Percentiles rank a stretch among this genome's conserved stretches.
Conservation (phyloP, 2,113 vertebrate species). For the Sula dactylatra region DNA sequence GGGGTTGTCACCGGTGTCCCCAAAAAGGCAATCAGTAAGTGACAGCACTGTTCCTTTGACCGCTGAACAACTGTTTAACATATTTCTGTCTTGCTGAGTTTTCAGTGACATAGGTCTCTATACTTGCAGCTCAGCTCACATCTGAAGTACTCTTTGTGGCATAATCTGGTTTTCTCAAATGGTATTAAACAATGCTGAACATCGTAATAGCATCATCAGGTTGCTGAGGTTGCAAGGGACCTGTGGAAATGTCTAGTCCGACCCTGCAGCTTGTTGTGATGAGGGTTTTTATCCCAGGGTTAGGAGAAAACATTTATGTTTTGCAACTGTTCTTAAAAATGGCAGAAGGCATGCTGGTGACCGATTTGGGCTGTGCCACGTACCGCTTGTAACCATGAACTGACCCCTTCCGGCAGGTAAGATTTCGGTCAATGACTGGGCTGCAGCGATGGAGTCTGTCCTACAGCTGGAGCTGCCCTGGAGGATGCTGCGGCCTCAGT, state of each 20-base stretch:
- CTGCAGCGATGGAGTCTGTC: conserved; percentile 80
- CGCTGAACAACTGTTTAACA: neutral
- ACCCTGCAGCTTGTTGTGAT: neutral
- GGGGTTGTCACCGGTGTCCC: neutral
- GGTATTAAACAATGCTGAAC: neutral
- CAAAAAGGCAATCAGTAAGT: neutral
- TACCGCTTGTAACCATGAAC: neutral
- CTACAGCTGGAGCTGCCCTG: conserved; percentile 90
- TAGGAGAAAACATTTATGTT: neutral
- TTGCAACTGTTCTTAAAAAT: neutral
- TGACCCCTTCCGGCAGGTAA: conserved; percentile 72
- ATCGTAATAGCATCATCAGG: neutral
- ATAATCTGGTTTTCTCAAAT: neutral
- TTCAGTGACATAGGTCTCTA: neutral
- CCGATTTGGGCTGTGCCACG: neutral
- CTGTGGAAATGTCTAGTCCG: neutral
- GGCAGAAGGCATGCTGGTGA: neutral
- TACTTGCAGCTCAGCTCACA: neutral
- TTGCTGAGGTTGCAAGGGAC: neutral
- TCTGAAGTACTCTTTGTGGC: neutral
- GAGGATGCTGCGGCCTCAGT: conserved; percentile 82
- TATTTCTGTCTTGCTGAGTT: neutral
- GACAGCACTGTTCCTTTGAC: neutral
- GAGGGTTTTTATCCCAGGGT: neutral
- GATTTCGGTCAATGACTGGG: conserved; percentile 86